Conservation (phyloP, 2,888 invertebrate species). For the Hipparchia sbordonii region DNA sequence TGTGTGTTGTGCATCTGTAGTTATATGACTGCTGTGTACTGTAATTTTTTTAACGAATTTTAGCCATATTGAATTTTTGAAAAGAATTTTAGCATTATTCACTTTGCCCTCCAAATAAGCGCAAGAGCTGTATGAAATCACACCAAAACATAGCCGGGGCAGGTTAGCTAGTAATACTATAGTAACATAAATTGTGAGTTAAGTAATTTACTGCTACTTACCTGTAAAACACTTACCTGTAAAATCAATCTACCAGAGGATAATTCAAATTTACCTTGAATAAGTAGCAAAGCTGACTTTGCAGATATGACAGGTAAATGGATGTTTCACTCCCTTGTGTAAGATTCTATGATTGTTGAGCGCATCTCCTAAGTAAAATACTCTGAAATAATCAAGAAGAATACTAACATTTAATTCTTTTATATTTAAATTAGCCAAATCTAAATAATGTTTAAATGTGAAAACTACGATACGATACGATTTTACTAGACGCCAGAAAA, state of each 20-base stretch:
- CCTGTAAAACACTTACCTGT: constrained; percentile 1
- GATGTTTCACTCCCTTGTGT: constrained; percentile 73
- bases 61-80: too few relatives aligned
- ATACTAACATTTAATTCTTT: neutral
- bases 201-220: neutral
- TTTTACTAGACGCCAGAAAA: too few relatives aligned
- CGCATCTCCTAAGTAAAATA: constrained; percentile 70
- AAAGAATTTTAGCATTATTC: too few relatives aligned
- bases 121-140: neutral
- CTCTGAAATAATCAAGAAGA: constrained; percentile 50
- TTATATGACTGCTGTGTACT: neutral
- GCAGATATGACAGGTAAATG: constrained; percentile 80
- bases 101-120: too few relatives aligned
- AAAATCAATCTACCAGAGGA: neutral
- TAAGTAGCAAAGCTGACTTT: constrained; percentile 80
- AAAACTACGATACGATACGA: too few relatives aligned
- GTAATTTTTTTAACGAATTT: too few relatives aligned
- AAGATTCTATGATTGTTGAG: constrained; percentile 71
- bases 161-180: too few relatives aligned
- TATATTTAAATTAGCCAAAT: too few relatives aligned
- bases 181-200: too few relatives aligned
- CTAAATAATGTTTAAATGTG: too few relatives aligned
- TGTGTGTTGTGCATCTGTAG: constrained; percentile 76
- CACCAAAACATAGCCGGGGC: too few relatives aligned
- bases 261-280: constrained; percentile 62